Percentiles rank a stretch among this genome's conserved stretches.
phyloP scores from a whole-genome alignment of 2,113 vertebrate species.

The Chloebia gouldiae region DNA sequence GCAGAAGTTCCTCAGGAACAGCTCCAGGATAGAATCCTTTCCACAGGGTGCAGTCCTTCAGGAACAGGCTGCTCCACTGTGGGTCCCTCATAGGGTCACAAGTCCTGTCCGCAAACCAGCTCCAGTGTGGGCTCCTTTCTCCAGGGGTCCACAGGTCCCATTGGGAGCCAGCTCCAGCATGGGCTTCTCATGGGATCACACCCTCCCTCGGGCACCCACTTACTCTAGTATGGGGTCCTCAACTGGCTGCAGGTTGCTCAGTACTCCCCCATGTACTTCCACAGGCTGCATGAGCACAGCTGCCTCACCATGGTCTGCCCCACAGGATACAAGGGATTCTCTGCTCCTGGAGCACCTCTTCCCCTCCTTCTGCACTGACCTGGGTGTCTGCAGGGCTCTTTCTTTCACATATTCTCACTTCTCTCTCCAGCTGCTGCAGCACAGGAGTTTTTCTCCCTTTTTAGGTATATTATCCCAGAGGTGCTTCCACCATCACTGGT shows the following conservation, averaged over 20 bases:
- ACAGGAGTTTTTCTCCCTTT: neutral
- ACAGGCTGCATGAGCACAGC: neutral
- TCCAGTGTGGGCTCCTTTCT: neutral
- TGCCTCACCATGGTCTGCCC: neutral
- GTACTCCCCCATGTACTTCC: no score
- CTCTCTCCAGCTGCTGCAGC: neutral
- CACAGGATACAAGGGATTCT: rapidly evolving
- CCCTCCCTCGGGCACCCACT: rapidly evolving
- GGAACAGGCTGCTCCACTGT: neutral
- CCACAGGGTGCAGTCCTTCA: neutral
- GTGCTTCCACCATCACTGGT: neutral
- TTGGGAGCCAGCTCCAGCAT: neutral
- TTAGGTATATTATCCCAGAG: neutral
- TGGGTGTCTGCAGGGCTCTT: neutral
- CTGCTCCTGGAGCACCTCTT: neutral
- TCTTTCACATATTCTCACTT: neutral
- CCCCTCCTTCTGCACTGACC: neutral
- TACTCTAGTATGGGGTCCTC: neutral
- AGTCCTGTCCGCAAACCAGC: neutral
- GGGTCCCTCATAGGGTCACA: neutral
- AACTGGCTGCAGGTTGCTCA: neutral
- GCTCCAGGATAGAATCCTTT: neutral
- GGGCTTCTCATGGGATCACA: neutral
- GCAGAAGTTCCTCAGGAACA: neutral
- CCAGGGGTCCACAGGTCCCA: neutral